A percentile compares a stretch with the other conserved stretches of the same genome.
Conservation (phyloP, 1,140 invertebrate genomes). For the Bombus sibiricus region DNA sequence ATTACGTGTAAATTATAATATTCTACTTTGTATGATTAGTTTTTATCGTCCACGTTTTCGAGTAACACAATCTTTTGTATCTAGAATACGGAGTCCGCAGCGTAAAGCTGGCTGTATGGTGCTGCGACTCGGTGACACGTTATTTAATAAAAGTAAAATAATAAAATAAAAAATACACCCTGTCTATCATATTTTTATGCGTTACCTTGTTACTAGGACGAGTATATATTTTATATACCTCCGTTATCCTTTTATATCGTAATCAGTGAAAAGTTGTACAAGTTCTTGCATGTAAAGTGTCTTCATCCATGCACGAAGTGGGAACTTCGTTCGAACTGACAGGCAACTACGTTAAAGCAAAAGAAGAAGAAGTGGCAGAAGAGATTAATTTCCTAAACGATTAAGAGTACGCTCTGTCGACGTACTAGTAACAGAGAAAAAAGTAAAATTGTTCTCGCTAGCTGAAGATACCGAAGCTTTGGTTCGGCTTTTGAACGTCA, state of each 20-base stretch:
- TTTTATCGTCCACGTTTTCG: slow-evolving; percentile 65
- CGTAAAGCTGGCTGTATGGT: slow-evolving; percentile 41
- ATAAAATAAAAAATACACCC: slow-evolving; percentile 13
- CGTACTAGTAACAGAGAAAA: background rate
- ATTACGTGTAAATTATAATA: slow-evolving; percentile 71
- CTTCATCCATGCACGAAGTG: background rate
- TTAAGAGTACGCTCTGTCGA: background rate
- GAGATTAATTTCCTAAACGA: slow-evolving; percentile 31
- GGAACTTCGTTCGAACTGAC: background rate
- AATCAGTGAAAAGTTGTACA: background rate
- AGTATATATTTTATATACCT: background rate
- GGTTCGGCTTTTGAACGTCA: slow-evolving; percentile 6
- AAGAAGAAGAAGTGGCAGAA: background rate
- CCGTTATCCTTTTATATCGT: background rate
- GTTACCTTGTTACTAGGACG: background rate
- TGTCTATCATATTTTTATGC: background rate
- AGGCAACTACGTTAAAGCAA: background rate
- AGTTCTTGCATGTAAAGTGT: slow-evolving; percentile 2
- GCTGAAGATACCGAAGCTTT: slow-evolving; percentile 1
- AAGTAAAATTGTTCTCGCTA: background rate
- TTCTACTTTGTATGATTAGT: slow-evolving; percentile 67
- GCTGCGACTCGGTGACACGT: slow-evolving; percentile 34
- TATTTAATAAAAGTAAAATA: slow-evolving; percentile 69
- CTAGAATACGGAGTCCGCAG: slow-evolving; percentile 27
- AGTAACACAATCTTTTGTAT: slow-evolving; percentile 66